These are phyloP conservation scores for Phalacrocorax pelagicus DNA, from an alignment of 2,113 vertebrate species.

Conservation along the genomic window DNA sequence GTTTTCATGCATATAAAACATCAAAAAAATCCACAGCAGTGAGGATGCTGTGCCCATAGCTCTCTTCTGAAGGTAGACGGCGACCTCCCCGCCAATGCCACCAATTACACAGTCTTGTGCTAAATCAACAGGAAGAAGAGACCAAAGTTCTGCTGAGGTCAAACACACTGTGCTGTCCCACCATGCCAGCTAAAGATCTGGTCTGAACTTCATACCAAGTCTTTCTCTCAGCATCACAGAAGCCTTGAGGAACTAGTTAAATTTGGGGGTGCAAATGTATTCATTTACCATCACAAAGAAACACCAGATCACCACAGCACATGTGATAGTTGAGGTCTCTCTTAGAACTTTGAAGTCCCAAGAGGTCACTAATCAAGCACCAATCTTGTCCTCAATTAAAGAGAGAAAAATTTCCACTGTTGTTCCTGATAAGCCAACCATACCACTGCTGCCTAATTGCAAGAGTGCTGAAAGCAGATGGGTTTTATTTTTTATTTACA, in stretches of 20 bases:
- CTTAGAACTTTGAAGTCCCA: not conserved
- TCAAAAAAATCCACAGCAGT: not conserved
- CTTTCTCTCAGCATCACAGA: not conserved
- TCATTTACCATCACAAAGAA: not conserved
- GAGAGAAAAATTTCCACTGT: not conserved
- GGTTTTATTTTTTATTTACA: constrained; percentile 4
- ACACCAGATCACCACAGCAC: not conserved
- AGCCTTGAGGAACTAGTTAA: not conserved
- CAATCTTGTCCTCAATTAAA: not conserved
- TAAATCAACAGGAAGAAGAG: not conserved
- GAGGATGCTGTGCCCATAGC: not conserved
- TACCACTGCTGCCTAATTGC: not conserved
- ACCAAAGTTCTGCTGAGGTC: not conserved
- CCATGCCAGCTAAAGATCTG: not conserved
- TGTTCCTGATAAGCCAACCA: constrained; percentile 29
- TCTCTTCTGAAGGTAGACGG: not conserved
- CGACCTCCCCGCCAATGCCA: not conserved
- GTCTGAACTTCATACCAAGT: not conserved
- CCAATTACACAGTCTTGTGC: not conserved
- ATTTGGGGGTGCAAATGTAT: not conserved
- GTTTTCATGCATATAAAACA: not conserved
- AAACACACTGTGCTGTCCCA: not conserved
- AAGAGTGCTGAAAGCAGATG: not conserved
- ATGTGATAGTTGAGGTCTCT: not conserved
- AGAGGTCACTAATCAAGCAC: not conserved